These are phyloP conservation scores for Prochilodus magdalenae DNA, from an alignment of 2,113 vertebrate genomes.

Conservation along the genomic window DNA sequence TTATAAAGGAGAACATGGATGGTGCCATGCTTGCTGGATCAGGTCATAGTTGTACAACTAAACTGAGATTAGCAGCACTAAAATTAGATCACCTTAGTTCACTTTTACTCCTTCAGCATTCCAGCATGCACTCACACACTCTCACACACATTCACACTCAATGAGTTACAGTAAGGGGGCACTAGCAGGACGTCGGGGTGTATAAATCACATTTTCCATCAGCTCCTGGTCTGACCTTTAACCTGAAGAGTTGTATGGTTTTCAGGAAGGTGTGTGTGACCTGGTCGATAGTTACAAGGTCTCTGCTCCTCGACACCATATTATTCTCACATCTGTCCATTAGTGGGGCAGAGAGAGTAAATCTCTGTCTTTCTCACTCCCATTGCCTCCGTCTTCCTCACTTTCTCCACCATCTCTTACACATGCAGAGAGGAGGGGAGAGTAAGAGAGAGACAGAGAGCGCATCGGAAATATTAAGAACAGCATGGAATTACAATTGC, in stretches of 20 bases:
- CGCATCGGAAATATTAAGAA: conserved; percentile 51
- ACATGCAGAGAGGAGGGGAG: neutral
- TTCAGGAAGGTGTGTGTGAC: conserved; percentile 52
- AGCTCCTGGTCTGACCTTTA: conserved; percentile 49
- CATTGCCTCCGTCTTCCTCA: conserved; percentile 6
- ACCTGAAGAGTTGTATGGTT: conserved; percentile 47
- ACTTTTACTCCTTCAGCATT: neutral
- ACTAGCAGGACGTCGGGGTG: conserved; percentile 31
- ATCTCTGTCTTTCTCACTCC: conserved; percentile 44
- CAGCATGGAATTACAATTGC: conserved; percentile 56
- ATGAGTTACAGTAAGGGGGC: conserved; percentile 54
- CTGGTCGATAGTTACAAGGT: conserved; percentile 58
- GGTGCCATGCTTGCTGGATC: neutral
- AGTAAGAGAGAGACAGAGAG: conserved; percentile 5
- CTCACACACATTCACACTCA: conserved; percentile 26
- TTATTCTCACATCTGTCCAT: conserved; percentile 62
- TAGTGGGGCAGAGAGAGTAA: conserved; percentile 55
- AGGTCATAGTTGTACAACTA: neutral
- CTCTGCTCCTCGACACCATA: conserved; percentile 56
- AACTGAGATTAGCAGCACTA: neutral
- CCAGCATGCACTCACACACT: conserved; percentile 8
- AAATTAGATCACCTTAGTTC: conserved; percentile 9
- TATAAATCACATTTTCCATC: conserved; percentile 60
- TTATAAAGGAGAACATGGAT: neutral
- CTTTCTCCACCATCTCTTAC: conserved; percentile 33